These are phyloP conservation scores for Sarcophaga peregrina DNA, from an alignment of 1,140 invertebrate species.

Conservation along the genomic window DNA sequence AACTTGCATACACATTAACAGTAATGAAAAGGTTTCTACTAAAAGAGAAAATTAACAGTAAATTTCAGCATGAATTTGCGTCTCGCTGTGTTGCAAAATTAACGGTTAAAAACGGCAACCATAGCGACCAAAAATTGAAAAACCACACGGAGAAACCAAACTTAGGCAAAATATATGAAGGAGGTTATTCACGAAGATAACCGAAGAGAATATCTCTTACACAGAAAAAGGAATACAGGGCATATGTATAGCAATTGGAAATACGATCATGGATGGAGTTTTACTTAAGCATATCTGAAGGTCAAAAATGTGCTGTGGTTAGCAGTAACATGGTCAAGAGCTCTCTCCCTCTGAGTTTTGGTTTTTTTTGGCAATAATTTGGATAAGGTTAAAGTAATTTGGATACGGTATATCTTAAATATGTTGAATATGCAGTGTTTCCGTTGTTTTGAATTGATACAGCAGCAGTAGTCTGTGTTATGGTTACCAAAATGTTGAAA, in stretches of 20 bases:
- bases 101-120: constrained; percentile 56
- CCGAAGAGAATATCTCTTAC: not conserved
- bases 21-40: not conserved
- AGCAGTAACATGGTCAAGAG: not conserved
- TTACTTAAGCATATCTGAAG: constrained; percentile 28
- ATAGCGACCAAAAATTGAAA: constrained; percentile 61
- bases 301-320: constrained; percentile 38
- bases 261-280: not conserved
- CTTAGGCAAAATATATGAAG: not conserved
- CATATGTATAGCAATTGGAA: not conserved
- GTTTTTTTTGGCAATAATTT: constrained; percentile 34
- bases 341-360: constrained; percentile 24
- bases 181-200: not conserved
- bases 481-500: too few relatives aligned
- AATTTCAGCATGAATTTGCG: constrained; percentile 52
- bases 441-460: too few relatives aligned
- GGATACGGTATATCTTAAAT: constrained; percentile 18
- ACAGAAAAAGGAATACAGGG: constrained; percentile 20
- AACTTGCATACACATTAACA: not conserved
- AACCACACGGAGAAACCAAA: constrained; percentile 49
- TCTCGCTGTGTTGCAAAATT: constrained; percentile 57
- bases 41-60: not conserved
- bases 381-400: constrained; percentile 21
- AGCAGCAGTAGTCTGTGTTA: too few relatives aligned
- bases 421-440: not conserved